These are phyloP conservation scores for Syndactyla subalaris DNA, from an alignment of 2,797 vertebrate species.

Conservation along the genomic window DNA sequence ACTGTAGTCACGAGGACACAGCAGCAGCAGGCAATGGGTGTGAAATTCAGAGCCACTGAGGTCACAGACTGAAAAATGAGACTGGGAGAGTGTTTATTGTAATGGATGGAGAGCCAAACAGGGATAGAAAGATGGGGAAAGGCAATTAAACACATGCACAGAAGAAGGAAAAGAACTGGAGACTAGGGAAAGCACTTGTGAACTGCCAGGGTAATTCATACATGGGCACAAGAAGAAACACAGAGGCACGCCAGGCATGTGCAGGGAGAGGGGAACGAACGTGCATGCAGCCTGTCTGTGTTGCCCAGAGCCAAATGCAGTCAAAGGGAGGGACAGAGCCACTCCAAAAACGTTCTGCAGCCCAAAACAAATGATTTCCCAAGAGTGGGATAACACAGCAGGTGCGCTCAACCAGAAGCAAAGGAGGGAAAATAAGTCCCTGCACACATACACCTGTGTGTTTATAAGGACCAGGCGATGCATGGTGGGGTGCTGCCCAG, in stretches of 20 bases:
- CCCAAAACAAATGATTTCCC: not conserved
- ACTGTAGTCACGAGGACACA: rapidly evolving
- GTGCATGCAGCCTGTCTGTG: not conserved
- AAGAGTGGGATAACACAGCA: not conserved
- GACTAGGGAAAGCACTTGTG: not conserved
- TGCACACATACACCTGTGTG: rapidly evolving
- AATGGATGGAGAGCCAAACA: not conserved
- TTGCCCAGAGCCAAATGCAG: not conserved
- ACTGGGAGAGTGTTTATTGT: not conserved
- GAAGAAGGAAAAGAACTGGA: not conserved
- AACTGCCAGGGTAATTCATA: not conserved
- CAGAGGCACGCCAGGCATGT: rapidly evolving
- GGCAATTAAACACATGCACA: not conserved
- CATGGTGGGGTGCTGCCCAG: rapidly evolving
- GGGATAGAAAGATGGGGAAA: not conserved
- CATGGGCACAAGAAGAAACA: not conserved
- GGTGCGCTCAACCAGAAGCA: not conserved
- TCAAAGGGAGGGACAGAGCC: not conserved
- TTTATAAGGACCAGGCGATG: rapidly evolving
- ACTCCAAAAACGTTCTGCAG: rapidly evolving
- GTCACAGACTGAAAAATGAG: not conserved
- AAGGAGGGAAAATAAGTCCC: rapidly evolving
- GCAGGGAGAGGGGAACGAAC: not conserved
- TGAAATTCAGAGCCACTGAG: not conserved
- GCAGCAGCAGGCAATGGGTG: rapidly evolving